A percentile compares a stretch with the other conserved stretches of the same genome.
These are phyloP conservation scores for Glaucidium brasilianum DNA, from an alignment of 2,113 vertebrate species.

Conservation along the genomic window DNA sequence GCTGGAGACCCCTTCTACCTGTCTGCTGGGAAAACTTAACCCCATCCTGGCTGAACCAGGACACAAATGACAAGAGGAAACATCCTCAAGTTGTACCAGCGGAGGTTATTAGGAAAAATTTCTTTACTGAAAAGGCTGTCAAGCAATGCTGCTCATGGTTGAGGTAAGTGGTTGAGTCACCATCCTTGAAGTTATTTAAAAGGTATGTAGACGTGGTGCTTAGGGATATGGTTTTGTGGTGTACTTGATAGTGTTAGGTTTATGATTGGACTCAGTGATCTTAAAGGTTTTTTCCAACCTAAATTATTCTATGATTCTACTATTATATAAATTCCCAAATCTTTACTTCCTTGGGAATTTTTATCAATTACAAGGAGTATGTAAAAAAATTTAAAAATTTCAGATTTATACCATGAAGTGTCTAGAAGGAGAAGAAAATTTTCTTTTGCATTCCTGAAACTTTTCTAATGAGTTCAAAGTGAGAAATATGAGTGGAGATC, in stretches of 20 bases:
- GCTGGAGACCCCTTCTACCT: too few relatives aligned
- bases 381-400: neutral
- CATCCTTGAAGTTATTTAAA: too few relatives aligned
- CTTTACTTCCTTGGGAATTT: neutral
- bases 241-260: neutral
- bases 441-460: neutral
- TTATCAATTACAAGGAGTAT: neutral
- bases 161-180: neutral
- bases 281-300: neutral
- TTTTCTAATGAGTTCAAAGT: neutral
- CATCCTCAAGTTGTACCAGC: too few relatives aligned
- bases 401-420: neutral
- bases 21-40: too few relatives aligned
- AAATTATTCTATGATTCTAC: too few relatives aligned
- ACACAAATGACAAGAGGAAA: neutral
- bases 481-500: neutral
- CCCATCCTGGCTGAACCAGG: too few relatives aligned
- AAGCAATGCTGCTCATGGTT: neutral
- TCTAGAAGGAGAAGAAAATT: neutral
- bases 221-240: too few relatives aligned
- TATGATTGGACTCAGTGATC: neutral
- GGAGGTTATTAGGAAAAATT: too few relatives aligned
- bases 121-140: neutral
- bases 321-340: neutral
- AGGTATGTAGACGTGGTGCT: too few relatives aligned